Evolutionary conservation across 2,113 vertebrate genomes (phyloP).

Genomic region (Taurulus bubalis): DNA sequence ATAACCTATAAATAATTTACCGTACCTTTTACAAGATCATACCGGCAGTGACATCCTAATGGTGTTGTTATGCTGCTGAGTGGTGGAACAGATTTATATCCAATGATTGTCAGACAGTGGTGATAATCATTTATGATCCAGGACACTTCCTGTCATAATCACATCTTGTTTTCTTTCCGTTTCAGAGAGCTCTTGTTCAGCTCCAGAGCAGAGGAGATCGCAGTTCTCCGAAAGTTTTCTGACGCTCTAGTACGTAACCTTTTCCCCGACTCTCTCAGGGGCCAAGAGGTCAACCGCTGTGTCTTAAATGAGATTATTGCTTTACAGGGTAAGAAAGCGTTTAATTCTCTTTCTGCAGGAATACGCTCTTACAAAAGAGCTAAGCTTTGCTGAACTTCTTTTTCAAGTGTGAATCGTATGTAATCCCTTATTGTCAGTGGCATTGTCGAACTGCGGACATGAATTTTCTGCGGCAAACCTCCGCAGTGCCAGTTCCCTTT

Average conservation of each 20-base stretch:
- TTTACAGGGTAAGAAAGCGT: conserved; percentile 79
- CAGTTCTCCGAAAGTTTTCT: conserved; percentile 77
- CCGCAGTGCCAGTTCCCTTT: conserved; percentile 26
- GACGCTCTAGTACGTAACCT: conserved; percentile 80
- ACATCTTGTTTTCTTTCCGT: neutral
- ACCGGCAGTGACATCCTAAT: conserved; percentile 5
- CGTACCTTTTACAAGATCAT: conserved; percentile 25
- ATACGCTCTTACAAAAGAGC: conserved; percentile 39
- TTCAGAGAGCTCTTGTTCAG: conserved; percentile 75
- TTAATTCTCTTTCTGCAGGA: conserved; percentile 42
- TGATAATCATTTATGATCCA: conserved; percentile 20
- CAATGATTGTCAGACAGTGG: neutral
- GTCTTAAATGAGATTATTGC: conserved; percentile 83
- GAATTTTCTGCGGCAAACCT: conserved; percentile 32
- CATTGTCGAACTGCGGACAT: conserved; percentile 43
- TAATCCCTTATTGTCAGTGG: conserved; percentile 62
- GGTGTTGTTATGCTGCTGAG: neutral
- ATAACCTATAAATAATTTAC: conserved; percentile 63
- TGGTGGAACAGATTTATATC: neutral
- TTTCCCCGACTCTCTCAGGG: conserved; percentile 75
- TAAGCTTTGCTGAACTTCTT: conserved; percentile 38
- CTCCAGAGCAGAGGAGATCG: conserved; percentile 76
- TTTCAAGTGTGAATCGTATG: conserved; percentile 36
- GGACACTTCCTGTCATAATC: conserved; percentile 2
- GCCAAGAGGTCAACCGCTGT: conserved; percentile 75